phyloP scores from a whole-genome alignment of 2,113 vertebrate genomes.

The Hemiprocne comata region DNA sequence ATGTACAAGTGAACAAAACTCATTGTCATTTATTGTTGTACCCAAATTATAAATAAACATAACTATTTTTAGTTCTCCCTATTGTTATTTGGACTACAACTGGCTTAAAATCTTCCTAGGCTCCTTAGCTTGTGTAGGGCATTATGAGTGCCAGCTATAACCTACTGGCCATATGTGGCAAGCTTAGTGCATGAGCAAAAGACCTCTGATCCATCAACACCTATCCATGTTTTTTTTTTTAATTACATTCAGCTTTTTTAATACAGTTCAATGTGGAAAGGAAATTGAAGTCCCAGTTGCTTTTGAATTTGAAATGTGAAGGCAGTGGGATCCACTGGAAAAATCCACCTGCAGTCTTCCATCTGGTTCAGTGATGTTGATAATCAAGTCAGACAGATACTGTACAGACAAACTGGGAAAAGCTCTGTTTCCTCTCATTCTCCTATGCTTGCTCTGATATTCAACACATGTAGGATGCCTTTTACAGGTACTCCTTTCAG shows the following conservation, averaged over 20 bases:
- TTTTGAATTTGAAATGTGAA: not conserved
- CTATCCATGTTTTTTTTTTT: not conserved
- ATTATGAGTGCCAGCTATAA: not conserved
- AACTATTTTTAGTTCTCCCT: not conserved
- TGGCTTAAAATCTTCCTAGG: not conserved
- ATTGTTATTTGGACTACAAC: not conserved
- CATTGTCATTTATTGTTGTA: not conserved
- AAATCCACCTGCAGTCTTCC: slow-evolving; percentile 24
- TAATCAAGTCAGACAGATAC: slow-evolving; percentile 19
- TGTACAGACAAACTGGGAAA: slow-evolving; percentile 36
- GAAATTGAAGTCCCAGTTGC: not conserved
- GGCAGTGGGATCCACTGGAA: not conserved
- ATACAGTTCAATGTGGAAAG: not conserved
- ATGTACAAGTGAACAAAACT: not conserved
- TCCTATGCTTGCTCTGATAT: not conserved
- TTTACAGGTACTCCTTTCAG: not conserved
- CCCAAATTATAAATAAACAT: not conserved
- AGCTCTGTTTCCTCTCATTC: slow-evolving; percentile 3
- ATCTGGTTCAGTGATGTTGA: slow-evolving; percentile 15
- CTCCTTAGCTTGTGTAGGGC: not conserved
- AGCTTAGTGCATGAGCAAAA: not conserved
- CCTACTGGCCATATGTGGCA: not conserved
- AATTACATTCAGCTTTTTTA: not conserved
- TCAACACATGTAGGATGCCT: not conserved
- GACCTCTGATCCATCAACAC: not conserved